Evolutionary conservation across 2,113 vertebrate species (phyloP), one percentile per base, ranked within the genome.

Genomic region (Vulpes vulpes): DNA sequence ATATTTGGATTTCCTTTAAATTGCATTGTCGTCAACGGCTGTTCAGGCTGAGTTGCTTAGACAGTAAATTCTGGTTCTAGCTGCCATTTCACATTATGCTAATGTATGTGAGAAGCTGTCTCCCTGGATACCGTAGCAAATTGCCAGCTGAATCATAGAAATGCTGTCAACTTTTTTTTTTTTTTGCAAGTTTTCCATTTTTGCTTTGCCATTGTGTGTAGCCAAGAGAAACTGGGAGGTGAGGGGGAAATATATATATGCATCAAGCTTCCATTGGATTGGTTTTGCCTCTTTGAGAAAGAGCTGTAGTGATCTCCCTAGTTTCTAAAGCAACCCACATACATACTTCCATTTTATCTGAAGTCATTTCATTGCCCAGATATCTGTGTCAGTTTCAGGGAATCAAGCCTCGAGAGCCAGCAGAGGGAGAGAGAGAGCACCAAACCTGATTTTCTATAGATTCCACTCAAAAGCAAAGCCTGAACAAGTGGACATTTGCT

Each of bases 41-140:
- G 97, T 98, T 93, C 91, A 38, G 30, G 97, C 98, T 97, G 97
- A 97, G 94, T 91, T 95, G 98, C 98, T 98, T 98, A 96, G 95
- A 95, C 95, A 97, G 83, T 80, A 96, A 98, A 85, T 84, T 71
- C 97, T 92, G 69, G 89, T 97, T 98, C 98, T 91, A 97, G 95
- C 86, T 94, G 97, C 94, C 96, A 96, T 69, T 92, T 88, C 32
- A 1, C 95, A 98, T 97, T 98, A 97, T 95, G 97, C 91, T 97
- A 96, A 97, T n/a, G 5, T 93, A 91, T 88, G 90, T 96, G 98
- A 98, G 94, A 97, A 98, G 98, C 95, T 95, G 98, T 95, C 62
- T 53, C 95, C 96, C 97, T 98, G 94, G 98, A 97, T 51, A 98
- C 80, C 22, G 1, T 79, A 97, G 97, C 94, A 97, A 95, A 98